phyloP scores from a whole-genome alignment of 2,113 vertebrate genomes.

The Hippocampus zosterae region DNA sequence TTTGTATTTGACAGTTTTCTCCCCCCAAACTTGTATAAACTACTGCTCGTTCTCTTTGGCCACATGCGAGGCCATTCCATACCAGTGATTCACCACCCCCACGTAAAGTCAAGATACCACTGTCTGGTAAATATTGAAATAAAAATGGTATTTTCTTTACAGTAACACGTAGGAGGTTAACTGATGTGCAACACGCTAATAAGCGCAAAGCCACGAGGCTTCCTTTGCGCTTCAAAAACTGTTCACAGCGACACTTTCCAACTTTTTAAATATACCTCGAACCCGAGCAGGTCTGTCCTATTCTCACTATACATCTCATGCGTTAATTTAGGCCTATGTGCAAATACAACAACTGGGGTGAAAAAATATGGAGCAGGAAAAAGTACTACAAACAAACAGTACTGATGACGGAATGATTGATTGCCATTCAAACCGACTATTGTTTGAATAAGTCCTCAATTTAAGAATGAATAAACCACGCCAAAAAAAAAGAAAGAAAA shows the following conservation, averaged over 20 bases:
- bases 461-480: slow-evolving; percentile 4
- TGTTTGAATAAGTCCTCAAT: slow-evolving; percentile 17
- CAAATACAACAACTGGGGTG: neutral
- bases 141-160: neutral
- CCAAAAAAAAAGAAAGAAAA: slow-evolving; percentile 20
- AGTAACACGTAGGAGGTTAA: neutral
- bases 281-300: slow-evolving; percentile 10
- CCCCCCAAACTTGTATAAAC: no score
- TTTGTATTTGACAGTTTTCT: no score
- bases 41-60: no score
- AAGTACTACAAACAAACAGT: slow-evolving; percentile 14
- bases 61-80: no score
- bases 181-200: slow-evolving; percentile 12
- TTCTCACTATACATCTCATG: neutral
- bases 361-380: slow-evolving; percentile 9
- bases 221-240: slow-evolving; percentile 18
- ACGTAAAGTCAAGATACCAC: slow-evolving; percentile 9
- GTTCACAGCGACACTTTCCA: neutral
- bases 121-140: no score
- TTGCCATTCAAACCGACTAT: slow-evolving; percentile 25
- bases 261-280: slow-evolving; percentile 1
- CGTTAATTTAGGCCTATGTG: slow-evolving; percentile 9
- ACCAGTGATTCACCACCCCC: no score
- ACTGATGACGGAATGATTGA: slow-evolving; percentile 53
- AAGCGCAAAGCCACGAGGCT: slow-evolving; percentile 12